Base-by-base conservation (phyloP, 2,113 vertebrate genomes). In the Halichoeres trimaculatus region DNA sequence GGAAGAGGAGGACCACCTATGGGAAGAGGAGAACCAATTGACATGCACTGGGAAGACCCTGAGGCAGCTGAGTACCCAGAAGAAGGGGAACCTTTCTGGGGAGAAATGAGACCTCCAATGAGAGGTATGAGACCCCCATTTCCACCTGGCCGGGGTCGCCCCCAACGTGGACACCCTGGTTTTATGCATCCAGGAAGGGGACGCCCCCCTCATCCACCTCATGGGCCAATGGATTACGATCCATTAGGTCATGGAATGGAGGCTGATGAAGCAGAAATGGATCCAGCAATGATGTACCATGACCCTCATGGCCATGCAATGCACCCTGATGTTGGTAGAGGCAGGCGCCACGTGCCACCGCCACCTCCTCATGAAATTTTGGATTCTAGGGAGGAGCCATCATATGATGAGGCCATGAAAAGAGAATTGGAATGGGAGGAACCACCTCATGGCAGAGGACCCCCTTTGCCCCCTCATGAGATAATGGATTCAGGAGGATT, bases 21-120 rank as follows among this genome's bases (percentile, higher is more conserved):
- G 70, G 70, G 53, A 14, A 91, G 91, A 70, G 95, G 95, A 88
- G 95, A 91, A 79, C 94, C 54, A 93, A 88, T 94, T 87, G 95
- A 96, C 0, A 92, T 89, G 34, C 94, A 95, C 51, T 98, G 97
- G 97, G 94, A 94, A 81, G 96, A 96, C 14, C 81, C 83, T 56
- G 95, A 94, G 19, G 68, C 87, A 55, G 87, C 70, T 1, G 95
- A 96, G 59, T 97, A 94, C 89, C 93, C 90, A 65, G 94, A 95
- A 60, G 95, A 97, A 70, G 83, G 88, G 59, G 95, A 96, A 59
- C 80, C 72, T 0, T 97, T 95, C 72, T 95, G 95, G 89, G 93
- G 91, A 80, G 96, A 96, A 66, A 95, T 95, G 54, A 92, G 94
- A 66, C 93, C 95, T 70, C 94, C 93, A 30, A 90, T 93, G 56